Percentiles rank a stretch among this genome's conserved stretches.
Conservation (phyloP, 2,888 invertebrate genomes). For the Harpalus rufipes region DNA sequence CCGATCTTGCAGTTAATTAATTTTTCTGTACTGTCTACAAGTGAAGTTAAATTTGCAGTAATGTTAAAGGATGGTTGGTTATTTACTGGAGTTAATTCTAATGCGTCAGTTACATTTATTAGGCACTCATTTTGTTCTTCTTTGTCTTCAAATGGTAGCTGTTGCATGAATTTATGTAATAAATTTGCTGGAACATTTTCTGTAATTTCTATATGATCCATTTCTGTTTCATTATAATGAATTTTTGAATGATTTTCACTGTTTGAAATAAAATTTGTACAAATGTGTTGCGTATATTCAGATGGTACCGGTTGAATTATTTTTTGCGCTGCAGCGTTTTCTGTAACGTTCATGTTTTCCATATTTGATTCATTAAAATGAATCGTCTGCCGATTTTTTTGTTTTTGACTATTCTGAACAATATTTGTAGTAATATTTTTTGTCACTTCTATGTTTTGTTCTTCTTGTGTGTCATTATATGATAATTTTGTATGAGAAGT, state of each 20-base stretch:
- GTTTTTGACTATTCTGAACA: background rate
- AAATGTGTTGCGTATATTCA: background rate
- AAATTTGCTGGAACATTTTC: slow-evolving; percentile 14
- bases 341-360: background rate
- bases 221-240: slow-evolving; percentile 1
- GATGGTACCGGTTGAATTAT: background rate
- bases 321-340: background rate
- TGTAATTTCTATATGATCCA: background rate
- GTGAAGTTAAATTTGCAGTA: slow-evolving; percentile 20
- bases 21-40: slow-evolving; percentile 51
- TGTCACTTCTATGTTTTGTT: background rate
- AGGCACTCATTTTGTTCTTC: slow-evolving; percentile 1
- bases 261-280: background rate
- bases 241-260: background rate
- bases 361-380: slow-evolving; percentile 1
- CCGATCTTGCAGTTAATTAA: slow-evolving; percentile 46
- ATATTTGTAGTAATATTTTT: slow-evolving; percentile 5
- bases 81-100: slow-evolving; percentile 21
- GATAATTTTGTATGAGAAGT: background rate
- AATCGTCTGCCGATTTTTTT: slow-evolving; percentile 29
- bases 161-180: background rate
- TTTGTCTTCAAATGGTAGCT: background rate
- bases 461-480: background rate
- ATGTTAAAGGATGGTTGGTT: slow-evolving; percentile 41
- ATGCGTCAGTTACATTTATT: slow-evolving; percentile 2